Evolutionary conservation across 2,797 vertebrate genomes (phyloP).

Genomic region (Coluber constrictor): DNA sequence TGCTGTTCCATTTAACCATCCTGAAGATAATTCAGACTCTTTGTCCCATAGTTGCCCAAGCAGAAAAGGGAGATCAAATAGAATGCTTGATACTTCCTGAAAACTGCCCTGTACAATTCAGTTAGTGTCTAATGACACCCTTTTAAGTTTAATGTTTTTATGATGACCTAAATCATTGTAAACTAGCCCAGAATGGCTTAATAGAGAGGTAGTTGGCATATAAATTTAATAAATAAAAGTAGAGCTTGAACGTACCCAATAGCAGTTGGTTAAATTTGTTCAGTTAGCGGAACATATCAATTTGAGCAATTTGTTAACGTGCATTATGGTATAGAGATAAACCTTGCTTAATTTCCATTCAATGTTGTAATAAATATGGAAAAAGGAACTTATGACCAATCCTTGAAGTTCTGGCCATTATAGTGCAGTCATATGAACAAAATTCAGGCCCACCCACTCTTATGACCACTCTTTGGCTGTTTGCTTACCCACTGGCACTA

Average conservation of each 20-base stretch:
- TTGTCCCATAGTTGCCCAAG: neutral
- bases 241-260: neutral
- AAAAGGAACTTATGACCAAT: neutral
- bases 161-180: neutral
- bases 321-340: neutral
- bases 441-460: neutral
- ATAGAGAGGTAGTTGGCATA: neutral
- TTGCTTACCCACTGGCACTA: neutral
- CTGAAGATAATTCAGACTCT: neutral
- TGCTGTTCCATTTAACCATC: neutral
- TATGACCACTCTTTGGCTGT: neutral
- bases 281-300: neutral
- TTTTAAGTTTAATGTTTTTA: neutral
- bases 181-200: neutral
- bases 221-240: neutral
- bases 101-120: neutral
- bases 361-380: neutral
- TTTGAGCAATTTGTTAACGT: neutral
- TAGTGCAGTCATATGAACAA: neutral
- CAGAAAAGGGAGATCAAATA: neutral
- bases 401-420: neutral
- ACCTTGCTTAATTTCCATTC: neutral
- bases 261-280: neutral
- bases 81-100: neutral
- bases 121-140: neutral